These are phyloP conservation scores for Lycodopsis pacificus DNA, from an alignment of 2,797 vertebrate genomes.

Conservation along the genomic window DNA sequence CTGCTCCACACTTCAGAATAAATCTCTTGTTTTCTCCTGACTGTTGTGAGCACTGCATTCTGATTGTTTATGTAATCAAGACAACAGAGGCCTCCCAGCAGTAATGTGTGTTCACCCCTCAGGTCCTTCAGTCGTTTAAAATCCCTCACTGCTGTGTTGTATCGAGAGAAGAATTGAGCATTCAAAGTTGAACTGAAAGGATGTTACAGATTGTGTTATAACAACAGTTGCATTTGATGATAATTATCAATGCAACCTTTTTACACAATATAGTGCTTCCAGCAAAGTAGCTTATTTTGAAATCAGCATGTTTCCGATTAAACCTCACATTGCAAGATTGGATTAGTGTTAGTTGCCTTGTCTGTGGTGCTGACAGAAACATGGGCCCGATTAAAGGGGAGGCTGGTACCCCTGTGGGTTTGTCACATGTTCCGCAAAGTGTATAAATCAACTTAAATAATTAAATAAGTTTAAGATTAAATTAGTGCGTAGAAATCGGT, in stretches of 20 bases:
- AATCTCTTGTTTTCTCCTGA: constrained; percentile 6
- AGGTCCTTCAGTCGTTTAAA: constrained; percentile 34
- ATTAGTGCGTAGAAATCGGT: constrained; percentile 41
- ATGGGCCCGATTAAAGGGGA: constrained; percentile 33
- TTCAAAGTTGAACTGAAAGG: constrained; percentile 17
- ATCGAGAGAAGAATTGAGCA: constrained; percentile 12
- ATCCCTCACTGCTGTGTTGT: background rate
- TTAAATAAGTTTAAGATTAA: constrained; percentile 55
- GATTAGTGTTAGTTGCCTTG: constrained; percentile 45
- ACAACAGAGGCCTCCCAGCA: background rate
- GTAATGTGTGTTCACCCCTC: constrained; percentile 29
- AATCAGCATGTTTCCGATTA: constrained; percentile 56
- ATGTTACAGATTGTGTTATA: constrained; percentile 3
- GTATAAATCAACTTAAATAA: constrained; percentile 66
- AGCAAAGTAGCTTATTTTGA: constrained; percentile 56
- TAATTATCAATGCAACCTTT: constrained; percentile 48
- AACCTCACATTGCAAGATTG: constrained; percentile 38
- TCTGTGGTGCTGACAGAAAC: constrained; percentile 48
- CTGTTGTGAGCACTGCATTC: background rate
- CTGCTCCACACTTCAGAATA: background rate
- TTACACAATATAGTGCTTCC: constrained; percentile 34
- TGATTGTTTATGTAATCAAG: background rate
- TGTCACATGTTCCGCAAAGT: constrained; percentile 70
- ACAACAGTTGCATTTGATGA: constrained; percentile 50
- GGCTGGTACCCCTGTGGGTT: constrained; percentile 14